These are phyloP conservation scores for Ellobium chinense DNA, from an alignment of 2,888 invertebrate genomes.

Conservation along the genomic window DNA sequence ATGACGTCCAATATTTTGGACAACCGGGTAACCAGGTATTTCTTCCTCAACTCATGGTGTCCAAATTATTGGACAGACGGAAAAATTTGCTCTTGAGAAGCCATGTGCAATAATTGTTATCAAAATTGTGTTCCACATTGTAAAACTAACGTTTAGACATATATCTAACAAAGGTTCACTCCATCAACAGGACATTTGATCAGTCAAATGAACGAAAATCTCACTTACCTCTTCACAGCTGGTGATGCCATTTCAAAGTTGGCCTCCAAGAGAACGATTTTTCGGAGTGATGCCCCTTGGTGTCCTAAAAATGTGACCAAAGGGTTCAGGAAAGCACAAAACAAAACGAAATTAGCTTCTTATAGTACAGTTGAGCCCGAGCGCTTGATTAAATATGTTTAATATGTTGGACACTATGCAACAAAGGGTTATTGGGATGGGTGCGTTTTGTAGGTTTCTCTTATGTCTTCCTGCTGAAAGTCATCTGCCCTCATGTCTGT, in stretches of 20 bases:
- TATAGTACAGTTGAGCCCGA: not conserved
- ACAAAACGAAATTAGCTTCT: not conserved
- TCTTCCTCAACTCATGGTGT: not conserved
- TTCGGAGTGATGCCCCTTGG: not conserved
- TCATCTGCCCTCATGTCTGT: too few relatives aligned
- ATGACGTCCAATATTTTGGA: not conserved
- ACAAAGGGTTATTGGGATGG: conserved; percentile 18
- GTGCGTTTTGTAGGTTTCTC: too few relatives aligned
- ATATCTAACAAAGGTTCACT: too few relatives aligned
- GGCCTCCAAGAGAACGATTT: not conserved
- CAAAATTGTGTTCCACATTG: too few relatives aligned
- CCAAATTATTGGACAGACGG: not conserved
- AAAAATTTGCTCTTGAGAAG: not conserved
- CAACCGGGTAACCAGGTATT: not conserved
- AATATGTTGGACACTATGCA: conserved; percentile 7
- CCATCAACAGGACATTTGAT: too few relatives aligned
- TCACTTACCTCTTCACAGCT: conserved; percentile 3
- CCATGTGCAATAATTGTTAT: not conserved
- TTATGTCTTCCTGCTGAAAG: too few relatives aligned
- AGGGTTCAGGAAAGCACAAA: not conserved
- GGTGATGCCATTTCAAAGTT: not conserved
- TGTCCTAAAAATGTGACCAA: not conserved
- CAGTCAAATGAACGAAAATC: not conserved
- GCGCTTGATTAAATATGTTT: not conserved
- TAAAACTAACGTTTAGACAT: too few relatives aligned